Evolutionary conservation across 1,140 invertebrate species (phyloP).

Genomic region (Calliphora vicina): DNA sequence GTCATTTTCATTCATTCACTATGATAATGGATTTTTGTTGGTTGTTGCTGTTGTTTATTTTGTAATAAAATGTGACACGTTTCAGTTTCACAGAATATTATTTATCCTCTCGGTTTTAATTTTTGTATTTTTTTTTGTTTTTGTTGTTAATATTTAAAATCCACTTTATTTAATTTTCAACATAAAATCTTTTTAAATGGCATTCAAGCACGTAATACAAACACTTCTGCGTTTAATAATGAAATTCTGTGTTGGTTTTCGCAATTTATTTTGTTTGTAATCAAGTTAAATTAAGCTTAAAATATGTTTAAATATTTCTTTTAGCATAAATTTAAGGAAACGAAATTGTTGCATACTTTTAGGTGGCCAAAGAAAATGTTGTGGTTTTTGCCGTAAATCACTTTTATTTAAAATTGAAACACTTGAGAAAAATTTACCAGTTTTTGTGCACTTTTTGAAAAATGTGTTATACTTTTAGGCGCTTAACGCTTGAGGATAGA

Average conservation of each 20-base stretch:
- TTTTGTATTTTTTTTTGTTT: background rate
- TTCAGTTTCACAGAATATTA: background rate
- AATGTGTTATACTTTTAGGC: background rate
- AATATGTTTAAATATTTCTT: too few species aligned
- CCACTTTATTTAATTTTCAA: background rate
- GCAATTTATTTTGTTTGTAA: background rate
- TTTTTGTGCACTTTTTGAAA: too few species aligned
- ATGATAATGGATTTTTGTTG: background rate
- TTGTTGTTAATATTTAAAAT: background rate
- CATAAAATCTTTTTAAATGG: constrained; percentile 23
- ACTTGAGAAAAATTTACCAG: too few species aligned
- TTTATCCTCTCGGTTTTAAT: background rate
- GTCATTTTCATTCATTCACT: background rate
- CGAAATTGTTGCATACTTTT: too few species aligned
- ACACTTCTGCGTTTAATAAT: too few species aligned
- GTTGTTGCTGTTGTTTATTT: background rate
- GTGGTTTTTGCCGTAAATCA: too few species aligned
- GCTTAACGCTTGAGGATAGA: background rate
- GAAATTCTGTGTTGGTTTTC: too few species aligned
- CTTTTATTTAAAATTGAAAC: too few species aligned
- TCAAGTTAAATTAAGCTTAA: too few species aligned
- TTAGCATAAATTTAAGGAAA: too few species aligned
- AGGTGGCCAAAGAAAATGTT: too few species aligned
- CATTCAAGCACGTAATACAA: constrained; percentile 4
- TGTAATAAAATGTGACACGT: constrained; percentile 7